Percentiles rank a stretch among this genome's conserved stretches.
Evolutionary conservation across 2,797 vertebrate species (phyloP).

Genomic region (Kryptopterus vitreolus): DNA sequence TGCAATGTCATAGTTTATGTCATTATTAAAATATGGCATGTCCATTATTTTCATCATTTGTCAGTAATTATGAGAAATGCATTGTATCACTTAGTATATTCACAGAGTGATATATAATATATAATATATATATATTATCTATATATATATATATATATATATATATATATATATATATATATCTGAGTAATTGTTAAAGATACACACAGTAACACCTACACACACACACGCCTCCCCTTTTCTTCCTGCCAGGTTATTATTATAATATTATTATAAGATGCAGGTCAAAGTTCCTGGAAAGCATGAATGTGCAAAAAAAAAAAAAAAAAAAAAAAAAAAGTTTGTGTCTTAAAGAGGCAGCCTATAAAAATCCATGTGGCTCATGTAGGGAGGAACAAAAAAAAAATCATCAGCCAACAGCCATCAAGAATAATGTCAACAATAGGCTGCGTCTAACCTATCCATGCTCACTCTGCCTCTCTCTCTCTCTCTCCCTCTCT

Average conservation of each 20-base stretch:
- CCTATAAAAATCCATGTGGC: conserved; percentile 56
- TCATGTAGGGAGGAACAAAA: conserved; percentile 47
- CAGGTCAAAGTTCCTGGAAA: conserved; percentile 59
- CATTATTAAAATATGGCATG: no score
- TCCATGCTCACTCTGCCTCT: conserved; percentile 38
- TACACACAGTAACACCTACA: not conserved
- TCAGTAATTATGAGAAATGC: no score
- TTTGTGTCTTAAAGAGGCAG: conserved; percentile 59
- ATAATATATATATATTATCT: no score
- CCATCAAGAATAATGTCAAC: conserved; percentile 57
- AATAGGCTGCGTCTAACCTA: conserved; percentile 54
- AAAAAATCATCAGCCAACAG: conserved; percentile 53
- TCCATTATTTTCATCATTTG: no score
- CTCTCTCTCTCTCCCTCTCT: conserved; percentile 28
- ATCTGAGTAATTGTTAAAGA: no score
- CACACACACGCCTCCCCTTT: not conserved
- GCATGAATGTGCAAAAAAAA: conserved; percentile 55
- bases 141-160: not conserved
- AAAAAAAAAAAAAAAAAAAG: conserved; percentile 53
- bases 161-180: not conserved
- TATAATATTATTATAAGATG: conserved; percentile 37
- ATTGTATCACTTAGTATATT: no score
- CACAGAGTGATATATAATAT: no score
- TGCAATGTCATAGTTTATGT: no score
- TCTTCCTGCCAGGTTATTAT: conserved; percentile 20